Percentiles rank a stretch among this genome's conserved stretches.
phyloP scores from a whole-genome alignment of 2,797 vertebrate species.

The Myotis daubentonii region DNA sequence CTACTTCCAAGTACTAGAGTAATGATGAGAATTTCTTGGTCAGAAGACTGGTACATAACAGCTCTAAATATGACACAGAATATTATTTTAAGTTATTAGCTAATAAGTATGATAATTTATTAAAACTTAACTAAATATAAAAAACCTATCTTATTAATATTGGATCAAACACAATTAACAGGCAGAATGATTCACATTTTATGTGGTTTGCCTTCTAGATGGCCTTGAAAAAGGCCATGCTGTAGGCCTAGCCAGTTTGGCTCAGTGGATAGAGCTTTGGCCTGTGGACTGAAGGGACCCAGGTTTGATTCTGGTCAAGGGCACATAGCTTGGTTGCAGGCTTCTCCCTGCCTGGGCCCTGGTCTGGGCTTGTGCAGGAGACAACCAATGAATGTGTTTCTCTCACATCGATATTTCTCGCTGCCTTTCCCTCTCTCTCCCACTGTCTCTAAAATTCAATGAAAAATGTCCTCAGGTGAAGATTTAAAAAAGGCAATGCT shows the following conservation, averaged over 20 bases:
- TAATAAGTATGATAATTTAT: not conserved
- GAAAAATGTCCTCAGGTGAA: too few species aligned
- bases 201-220: not conserved
- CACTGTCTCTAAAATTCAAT: too few species aligned
- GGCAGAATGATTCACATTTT: not conserved
- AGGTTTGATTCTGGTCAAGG: too few species aligned
- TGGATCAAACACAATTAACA: not conserved
- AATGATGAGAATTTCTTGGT: not conserved
- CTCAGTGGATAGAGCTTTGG: too few species aligned
- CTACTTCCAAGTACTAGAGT: not conserved
- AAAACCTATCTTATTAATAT: not conserved
- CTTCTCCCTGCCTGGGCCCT: too few species aligned
- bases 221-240: not conserved
- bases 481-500: rapidly evolving
- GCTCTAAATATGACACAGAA: not conserved
- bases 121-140: not conserved
- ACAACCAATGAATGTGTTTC: too few species aligned
- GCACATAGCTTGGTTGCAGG: too few species aligned
- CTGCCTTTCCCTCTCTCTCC: too few species aligned
- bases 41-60: not conserved
- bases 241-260: too few species aligned
- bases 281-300: too few species aligned
- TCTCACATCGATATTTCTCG: too few species aligned
- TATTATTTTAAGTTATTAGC: not conserved
- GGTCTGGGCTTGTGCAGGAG: too few species aligned